Evolutionary conservation across 2,797 vertebrate species (phyloP).

Genomic region (Schizothorax lantsangensis): DNA sequence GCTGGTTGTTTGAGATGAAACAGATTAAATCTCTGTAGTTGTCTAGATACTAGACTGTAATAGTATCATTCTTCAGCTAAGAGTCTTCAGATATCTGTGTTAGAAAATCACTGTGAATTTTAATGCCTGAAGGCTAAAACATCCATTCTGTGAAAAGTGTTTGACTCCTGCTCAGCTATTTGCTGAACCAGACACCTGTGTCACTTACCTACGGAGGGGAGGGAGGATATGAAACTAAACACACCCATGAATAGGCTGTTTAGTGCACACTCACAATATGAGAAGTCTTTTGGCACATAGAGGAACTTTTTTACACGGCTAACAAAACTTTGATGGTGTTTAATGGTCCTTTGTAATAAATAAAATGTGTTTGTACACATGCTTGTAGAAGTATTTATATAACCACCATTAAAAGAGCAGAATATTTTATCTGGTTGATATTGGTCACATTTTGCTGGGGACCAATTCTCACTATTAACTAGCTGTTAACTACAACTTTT

Average conservation of each 20-base stretch:
- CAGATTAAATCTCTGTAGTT: neutral
- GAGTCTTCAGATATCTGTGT: neutral
- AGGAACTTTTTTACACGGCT: neutral
- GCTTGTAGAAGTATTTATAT: neutral
- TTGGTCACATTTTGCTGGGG: too few species aligned
- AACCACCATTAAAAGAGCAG: neutral
- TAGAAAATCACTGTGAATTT: conserved; percentile 6
- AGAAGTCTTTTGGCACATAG: neutral
- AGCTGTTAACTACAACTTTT: too few species aligned
- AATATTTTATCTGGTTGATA: too few species aligned
- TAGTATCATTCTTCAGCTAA: neutral
- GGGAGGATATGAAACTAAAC: conserved; percentile 23
- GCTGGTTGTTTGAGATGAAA: neutral
- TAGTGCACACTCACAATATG: neutral
- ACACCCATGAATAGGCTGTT: conserved; percentile 8
- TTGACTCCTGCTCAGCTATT: neutral
- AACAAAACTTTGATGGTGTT: neutral
- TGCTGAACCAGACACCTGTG: conserved; percentile 15
- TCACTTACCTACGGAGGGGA: neutral
- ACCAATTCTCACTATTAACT: too few species aligned
- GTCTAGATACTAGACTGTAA: neutral
- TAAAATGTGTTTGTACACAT: neutral
- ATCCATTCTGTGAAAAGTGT: neutral
- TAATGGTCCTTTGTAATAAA: neutral
- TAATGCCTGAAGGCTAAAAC: conserved; percentile 14